These are phyloP conservation scores for Chaunax sp. DNA, from an alignment of 2,797 vertebrate species.

Conservation along the genomic window DNA sequence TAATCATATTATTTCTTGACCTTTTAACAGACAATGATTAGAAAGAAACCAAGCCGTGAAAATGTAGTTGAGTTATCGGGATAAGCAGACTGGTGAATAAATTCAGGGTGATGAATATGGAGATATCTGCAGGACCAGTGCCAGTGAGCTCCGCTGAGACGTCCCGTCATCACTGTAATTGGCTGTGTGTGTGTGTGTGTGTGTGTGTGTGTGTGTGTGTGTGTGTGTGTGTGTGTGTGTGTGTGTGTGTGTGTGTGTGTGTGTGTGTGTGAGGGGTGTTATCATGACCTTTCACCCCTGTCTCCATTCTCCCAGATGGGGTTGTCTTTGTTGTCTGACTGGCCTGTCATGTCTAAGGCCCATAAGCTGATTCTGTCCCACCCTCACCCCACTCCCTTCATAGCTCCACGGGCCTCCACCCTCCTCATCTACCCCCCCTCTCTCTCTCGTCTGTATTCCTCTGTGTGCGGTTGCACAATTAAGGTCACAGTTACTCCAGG, in stretches of 20 bases:
- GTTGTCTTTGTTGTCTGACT: constrained; percentile 69
- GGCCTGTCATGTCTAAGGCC: constrained; percentile 49
- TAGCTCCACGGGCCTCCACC: constrained; percentile 5
- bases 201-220: no score
- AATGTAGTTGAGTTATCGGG: constrained; percentile 44
- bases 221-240: no score
- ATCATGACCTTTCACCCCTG: constrained; percentile 66
- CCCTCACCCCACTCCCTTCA: not conserved
- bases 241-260: not conserved
- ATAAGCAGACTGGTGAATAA: constrained; percentile 36
- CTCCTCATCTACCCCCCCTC: constrained; percentile 11
- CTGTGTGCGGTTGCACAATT: constrained; percentile 12
- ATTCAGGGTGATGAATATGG: constrained; percentile 60
- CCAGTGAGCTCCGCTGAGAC: constrained; percentile 43
- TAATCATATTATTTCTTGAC: constrained; percentile 18
- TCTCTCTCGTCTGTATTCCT: constrained; percentile 10
- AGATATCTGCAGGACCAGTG: constrained; percentile 32
- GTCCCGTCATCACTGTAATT: constrained; percentile 45
- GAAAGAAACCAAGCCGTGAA: constrained; percentile 15
- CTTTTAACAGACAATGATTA: constrained; percentile 22
- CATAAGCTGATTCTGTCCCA: constrained; percentile 41
- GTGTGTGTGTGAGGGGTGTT: constrained; percentile 22
- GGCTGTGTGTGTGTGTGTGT: no score
- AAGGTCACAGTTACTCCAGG: constrained; percentile 34
- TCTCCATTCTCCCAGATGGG: constrained; percentile 66